Evolutionary conservation across 2,797 vertebrate species (phyloP), one percentile per base, ranked within the genome.

Genomic region (Heteromormyrus szaboi): DNA sequence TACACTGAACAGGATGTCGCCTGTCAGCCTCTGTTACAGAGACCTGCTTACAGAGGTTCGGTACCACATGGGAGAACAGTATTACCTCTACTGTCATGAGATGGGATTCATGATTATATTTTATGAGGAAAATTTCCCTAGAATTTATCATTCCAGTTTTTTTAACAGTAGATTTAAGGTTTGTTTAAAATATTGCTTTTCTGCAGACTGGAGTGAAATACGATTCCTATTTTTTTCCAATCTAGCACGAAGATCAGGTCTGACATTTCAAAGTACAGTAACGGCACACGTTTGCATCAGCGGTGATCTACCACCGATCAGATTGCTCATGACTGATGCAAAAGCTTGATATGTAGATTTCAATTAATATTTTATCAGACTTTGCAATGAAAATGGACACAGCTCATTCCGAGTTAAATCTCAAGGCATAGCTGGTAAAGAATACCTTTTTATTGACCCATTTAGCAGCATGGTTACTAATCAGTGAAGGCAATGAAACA

Each of bases 211-310:
- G n/a, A 68, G 56, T 44, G 59, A 68, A 68, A 46, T 50, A 59
- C 22, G 9, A 68, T 50, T 87, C 59, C 86, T 48, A 7, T 87
- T 25, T 65, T 59, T 51, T 65, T 44, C 56, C 33, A 25, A 46
- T 22, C 33, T n/a, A 12, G 14, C 33, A 33, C 56, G 5, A 8
- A 33, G 41, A 65, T 53, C 37, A 25, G 37, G 41, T 41, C n/a
- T 14, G 44, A 65, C 56, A 87, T 87, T 87, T 87, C 8, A 87
- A 59, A 87, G 85, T 62, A 62, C n/a, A 59, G 59, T 59, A 68
- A 65, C 46, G 8, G 51, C 86, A 50, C 56, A 87, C 6, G 1
- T 37, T 65, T 65, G 46, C 22, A 0, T 50, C 33, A 68, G 37
- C 2, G 3, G 41, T 29, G 86, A 87, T 68, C 86, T 68, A 12